Evolutionary conservation across 2,888 invertebrate genomes (phyloP).

Genomic region (Phytoseiulus persimilis): DNA sequence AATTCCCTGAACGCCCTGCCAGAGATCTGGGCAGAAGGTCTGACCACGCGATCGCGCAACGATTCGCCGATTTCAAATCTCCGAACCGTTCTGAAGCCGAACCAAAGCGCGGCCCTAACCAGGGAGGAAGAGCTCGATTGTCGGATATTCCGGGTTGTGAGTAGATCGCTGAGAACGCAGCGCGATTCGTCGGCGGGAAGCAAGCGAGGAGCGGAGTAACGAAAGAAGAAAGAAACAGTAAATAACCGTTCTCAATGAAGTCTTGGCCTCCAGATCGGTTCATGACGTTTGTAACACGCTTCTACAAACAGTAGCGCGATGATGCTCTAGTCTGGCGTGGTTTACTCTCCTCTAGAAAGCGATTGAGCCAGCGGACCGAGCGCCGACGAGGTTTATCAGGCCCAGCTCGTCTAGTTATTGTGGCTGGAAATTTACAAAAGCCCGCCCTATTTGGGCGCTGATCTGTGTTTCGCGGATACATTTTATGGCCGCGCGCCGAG

Average conservation of each 20-base stretch:
- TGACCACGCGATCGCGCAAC: too few relatives aligned
- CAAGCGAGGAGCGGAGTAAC: not conserved
- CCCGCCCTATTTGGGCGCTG: not conserved
- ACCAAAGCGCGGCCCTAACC: too few relatives aligned
- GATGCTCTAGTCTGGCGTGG: too few relatives aligned
- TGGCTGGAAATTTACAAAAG: not conserved
- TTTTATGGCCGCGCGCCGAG: not conserved
- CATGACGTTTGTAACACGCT: not conserved
- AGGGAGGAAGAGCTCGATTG: too few relatives aligned
- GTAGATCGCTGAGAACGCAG: too few relatives aligned
- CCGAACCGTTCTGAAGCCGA: too few relatives aligned
- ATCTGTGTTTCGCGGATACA: not conserved
- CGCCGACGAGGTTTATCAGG: not conserved
- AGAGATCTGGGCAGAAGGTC: too few relatives aligned
- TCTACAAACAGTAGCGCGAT: not conserved
- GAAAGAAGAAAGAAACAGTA: not conserved
- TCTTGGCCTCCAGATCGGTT: not conserved
- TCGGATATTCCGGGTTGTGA: too few relatives aligned
- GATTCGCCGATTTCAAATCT: too few relatives aligned
- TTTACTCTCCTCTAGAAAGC: too few relatives aligned
- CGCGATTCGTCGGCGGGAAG: not conserved
- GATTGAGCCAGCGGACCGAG: not conserved
- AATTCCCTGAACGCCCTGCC: too few relatives aligned
- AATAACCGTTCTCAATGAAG: not conserved
- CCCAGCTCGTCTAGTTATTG: not conserved